Percentiles rank a stretch among this genome's conserved stretches.
Evolutionary conservation across 2,797 vertebrate genomes (phyloP).

Genomic region (Halcyon chelicuti): DNA sequence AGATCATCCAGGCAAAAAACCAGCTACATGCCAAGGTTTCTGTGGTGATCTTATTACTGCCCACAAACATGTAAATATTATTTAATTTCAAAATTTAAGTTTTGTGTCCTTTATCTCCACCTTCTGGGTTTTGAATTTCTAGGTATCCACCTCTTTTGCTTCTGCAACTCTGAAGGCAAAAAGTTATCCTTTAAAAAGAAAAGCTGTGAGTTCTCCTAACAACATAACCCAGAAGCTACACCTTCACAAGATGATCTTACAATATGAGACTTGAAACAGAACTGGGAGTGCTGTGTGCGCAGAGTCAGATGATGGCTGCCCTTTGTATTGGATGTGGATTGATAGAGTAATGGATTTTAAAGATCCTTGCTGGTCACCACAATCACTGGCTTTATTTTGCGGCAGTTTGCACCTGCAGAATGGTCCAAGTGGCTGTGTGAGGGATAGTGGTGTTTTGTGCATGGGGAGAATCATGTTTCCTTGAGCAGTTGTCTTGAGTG

Average conservation of each 20-base stretch:
- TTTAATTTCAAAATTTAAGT: neutral
- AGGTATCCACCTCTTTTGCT: neutral
- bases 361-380: neutral
- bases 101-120: neutral
- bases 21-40: neutral
- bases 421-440: neutral
- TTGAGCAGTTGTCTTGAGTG: neutral
- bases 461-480: neutral
- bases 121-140: neutral
- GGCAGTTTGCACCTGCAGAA: neutral
- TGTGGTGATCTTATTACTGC: neutral
- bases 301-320: neutral
- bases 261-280: fast-evolving
- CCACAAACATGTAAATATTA: neutral
- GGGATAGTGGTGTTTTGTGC: fast-evolving
- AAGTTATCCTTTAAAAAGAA: neutral
- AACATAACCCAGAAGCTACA: neutral
- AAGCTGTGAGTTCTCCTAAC: neutral
- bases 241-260: neutral
- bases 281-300: neutral
- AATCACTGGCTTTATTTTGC: neutral
- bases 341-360: neutral
- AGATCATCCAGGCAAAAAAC: neutral
- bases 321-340: neutral
- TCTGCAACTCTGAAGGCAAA: neutral